A percentile compares a stretch with the other conserved stretches of the same genome.
phyloP scores from a whole-genome alignment of 1,140 invertebrate genomes.

The Zaprionus africanus region DNA sequence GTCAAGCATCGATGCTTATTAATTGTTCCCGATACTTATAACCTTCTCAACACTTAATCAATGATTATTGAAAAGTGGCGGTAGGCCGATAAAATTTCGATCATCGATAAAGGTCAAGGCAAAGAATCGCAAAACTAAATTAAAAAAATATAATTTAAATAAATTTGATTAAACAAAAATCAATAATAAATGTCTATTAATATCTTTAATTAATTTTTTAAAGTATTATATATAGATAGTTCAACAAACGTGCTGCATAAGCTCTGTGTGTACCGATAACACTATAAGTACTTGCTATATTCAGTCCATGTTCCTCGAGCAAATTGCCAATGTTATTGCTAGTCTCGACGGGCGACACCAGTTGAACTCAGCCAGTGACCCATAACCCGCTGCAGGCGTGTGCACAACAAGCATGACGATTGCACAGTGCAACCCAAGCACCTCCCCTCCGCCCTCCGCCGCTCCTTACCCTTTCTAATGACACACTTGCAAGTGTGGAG shows the following conservation, averaged over 20 bases:
- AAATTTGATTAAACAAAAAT: neutral
- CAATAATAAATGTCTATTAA: neutral
- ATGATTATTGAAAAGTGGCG: too few relatives aligned
- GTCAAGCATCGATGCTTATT: too few relatives aligned
- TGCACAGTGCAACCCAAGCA: neutral
- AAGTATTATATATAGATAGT: too few relatives aligned
- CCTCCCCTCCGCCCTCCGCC: neutral
- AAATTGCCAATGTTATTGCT: slow-evolving; percentile 12
- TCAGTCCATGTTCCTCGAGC: slow-evolving; percentile 1
- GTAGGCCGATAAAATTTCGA: too few relatives aligned
- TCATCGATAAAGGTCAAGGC: too few relatives aligned
- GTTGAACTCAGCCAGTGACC: slow-evolving; percentile 27
- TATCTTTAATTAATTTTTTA: too few relatives aligned
- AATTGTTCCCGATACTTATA: too few relatives aligned
- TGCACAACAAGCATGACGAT: slow-evolving; percentile 6
- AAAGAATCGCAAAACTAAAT: too few relatives aligned
- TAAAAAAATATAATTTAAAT: neutral
- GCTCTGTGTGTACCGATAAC: neutral
- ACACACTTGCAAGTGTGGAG: slow-evolving; percentile 25
- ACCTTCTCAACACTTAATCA: too few relatives aligned
- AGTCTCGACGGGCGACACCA: slow-evolving; percentile 7
- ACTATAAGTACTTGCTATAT: neutral
- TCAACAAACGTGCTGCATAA: neutral
- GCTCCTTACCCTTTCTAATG: slow-evolving; percentile 17
- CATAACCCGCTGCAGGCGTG: slow-evolving; percentile 43